Conservation (phyloP, 1,140 invertebrate genomes). For the Atta cephalotes region DNA sequence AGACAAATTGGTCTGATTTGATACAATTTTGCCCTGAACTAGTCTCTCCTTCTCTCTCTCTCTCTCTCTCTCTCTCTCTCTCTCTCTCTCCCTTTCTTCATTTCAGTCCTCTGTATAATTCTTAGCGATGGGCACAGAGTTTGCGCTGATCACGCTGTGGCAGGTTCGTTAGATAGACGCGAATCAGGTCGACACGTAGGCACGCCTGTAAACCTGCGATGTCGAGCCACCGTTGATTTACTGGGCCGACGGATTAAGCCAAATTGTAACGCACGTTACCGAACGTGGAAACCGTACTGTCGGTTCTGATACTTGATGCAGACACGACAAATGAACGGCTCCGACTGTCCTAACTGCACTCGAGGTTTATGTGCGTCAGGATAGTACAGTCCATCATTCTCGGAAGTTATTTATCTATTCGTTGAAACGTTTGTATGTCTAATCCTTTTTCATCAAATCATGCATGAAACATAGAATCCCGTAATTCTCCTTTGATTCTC, state of each 20-base stretch:
- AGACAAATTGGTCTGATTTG: constrained; percentile 12
- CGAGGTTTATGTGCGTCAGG: constrained; percentile 26
- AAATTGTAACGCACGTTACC: constrained; percentile 59
- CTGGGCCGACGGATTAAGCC: constrained; percentile 54
- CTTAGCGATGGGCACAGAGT: constrained; percentile 22
- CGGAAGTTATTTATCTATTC: constrained; percentile 22
- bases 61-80: background rate
- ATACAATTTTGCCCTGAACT: background rate
- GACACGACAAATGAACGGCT: constrained; percentile 57
- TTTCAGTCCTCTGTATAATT: constrained; percentile 32
- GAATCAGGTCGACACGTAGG: constrained; percentile 61
- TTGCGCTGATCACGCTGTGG: constrained; percentile 39
- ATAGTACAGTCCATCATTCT: constrained; percentile 17
- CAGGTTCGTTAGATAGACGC: constrained; percentile 59
- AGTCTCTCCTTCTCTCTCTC: background rate
- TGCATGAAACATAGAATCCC: background rate
- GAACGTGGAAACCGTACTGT: constrained; percentile 28
- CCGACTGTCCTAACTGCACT: constrained; percentile 19
- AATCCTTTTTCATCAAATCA: constrained; percentile 23
- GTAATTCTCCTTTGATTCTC: background rate
- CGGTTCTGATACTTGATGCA: constrained; percentile 52
- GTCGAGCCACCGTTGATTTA: constrained; percentile 56
- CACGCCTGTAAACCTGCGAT: constrained; percentile 54
- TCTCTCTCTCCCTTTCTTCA: background rate
- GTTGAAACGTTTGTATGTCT: background rate